Percentiles rank a stretch among this genome's conserved stretches.
Evolutionary conservation across 1,140 invertebrate genomes (phyloP).

Genomic region (Drosophila equinoxialis): DNA sequence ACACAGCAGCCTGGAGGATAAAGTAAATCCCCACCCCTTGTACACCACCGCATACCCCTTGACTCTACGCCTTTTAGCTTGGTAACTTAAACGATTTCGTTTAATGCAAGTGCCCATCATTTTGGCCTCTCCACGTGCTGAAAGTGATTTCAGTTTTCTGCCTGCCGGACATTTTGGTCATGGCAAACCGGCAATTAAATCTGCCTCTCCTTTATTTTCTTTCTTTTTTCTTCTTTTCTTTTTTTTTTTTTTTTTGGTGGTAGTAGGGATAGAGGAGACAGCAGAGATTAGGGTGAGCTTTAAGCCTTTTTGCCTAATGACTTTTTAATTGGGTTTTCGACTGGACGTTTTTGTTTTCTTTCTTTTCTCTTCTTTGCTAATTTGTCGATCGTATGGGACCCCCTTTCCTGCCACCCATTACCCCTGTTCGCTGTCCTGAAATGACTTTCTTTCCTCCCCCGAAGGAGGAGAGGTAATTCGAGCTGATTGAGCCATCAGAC

Average conservation of each 20-base stretch:
- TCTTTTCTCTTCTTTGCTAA: slow-evolving; percentile 20
- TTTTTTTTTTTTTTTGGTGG: not conserved
- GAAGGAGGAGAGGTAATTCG: slow-evolving; percentile 38
- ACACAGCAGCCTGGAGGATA: slow-evolving; percentile 12
- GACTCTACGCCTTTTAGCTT: not conserved
- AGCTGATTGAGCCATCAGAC: slow-evolving; percentile 66
- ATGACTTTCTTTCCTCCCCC: slow-evolving; percentile 28
- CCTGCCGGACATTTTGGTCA: slow-evolving; percentile 67
- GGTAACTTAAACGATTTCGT: slow-evolving; percentile 72
- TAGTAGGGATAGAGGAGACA: not conserved
- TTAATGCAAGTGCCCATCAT: slow-evolving; percentile 80
- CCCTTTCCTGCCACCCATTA: not conserved
- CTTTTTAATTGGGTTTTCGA: slow-evolving; percentile 69
- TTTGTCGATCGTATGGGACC: slow-evolving; percentile 40
- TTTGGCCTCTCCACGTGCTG: slow-evolving; percentile 68
- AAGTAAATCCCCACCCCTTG: not conserved
- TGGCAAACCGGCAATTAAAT: slow-evolving; percentile 75
- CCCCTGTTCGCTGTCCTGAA: not conserved
- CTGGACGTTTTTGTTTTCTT: not conserved
- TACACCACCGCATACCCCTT: not conserved
- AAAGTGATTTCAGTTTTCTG: slow-evolving; percentile 62
- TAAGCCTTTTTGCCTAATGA: slow-evolving; percentile 58
- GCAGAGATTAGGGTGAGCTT: slow-evolving; percentile 12
- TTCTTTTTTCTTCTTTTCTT: not conserved
- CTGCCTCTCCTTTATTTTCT: not conserved